Evolutionary conservation across 2,797 vertebrate genomes (phyloP).

Genomic region (Vultur gryphus): DNA sequence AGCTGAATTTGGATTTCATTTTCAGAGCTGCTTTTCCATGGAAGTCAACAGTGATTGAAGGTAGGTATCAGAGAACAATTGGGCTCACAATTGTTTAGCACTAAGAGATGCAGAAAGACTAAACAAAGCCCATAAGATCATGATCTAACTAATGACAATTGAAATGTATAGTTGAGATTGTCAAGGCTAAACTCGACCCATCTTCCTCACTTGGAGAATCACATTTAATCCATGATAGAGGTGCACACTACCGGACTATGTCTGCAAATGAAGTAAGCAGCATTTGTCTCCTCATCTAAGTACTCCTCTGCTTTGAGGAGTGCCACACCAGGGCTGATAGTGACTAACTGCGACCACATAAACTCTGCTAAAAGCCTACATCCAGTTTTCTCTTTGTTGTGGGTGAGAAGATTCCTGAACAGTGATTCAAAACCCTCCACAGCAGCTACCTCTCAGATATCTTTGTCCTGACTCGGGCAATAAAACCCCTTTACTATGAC

Average conservation of each 20-base stretch:
- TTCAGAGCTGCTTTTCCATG: neutral
- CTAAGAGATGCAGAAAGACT: neutral
- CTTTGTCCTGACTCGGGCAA: neutral
- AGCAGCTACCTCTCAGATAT: neutral
- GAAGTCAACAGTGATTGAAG: neutral
- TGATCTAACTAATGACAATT: neutral
- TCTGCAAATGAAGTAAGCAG: neutral
- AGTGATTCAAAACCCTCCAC: slow-evolving; percentile 17
- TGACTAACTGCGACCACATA: slow-evolving; percentile 26
- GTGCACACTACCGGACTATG: neutral
- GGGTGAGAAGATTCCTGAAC: slow-evolving; percentile 18
- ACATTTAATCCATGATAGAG: neutral
- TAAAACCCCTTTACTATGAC: neutral
- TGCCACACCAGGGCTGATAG: neutral
- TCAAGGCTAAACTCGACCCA: neutral
- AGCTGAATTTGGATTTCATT: neutral
- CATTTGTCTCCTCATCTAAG: neutral
- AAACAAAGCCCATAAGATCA: neutral
- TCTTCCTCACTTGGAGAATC: neutral
- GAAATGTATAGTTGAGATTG: neutral
- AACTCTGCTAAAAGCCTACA: neutral
- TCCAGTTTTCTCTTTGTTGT: neutral
- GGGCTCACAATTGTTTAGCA: neutral
- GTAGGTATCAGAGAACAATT: neutral
- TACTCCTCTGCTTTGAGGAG: neutral